Evolutionary conservation across 2,888 invertebrate genomes (phyloP).

Genomic region (Craniophora ligustri): DNA sequence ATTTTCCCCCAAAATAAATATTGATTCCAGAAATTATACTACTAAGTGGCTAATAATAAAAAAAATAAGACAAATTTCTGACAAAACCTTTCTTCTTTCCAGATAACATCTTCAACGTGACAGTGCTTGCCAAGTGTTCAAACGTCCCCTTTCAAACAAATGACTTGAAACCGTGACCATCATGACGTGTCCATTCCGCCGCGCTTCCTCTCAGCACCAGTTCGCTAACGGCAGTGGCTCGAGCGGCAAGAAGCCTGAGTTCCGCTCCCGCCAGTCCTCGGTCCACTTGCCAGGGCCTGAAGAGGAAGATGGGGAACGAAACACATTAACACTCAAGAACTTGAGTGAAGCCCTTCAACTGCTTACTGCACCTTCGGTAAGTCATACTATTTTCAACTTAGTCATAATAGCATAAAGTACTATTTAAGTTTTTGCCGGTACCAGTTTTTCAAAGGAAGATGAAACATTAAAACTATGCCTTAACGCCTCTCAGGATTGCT

Average conservation of each 20-base stretch:
- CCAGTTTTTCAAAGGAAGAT: slow-evolving; percentile 15
- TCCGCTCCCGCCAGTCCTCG: slow-evolving; percentile 90
- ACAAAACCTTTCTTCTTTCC: slow-evolving; percentile 24
- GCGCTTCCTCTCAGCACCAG: slow-evolving; percentile 87
- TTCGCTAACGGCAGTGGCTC: slow-evolving; percentile 84
- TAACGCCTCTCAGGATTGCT: slow-evolving; percentile 18
- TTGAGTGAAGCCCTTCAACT: slow-evolving; percentile 94
- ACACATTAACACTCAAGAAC: slow-evolving; percentile 93
- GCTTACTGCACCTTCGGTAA: slow-evolving; percentile 94
- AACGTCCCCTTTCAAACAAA: slow-evolving; percentile 24
- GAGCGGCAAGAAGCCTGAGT: slow-evolving; percentile 77
- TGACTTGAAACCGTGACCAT: slow-evolving; percentile 48
- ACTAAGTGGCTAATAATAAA: not conserved
- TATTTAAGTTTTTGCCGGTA: not conserved
- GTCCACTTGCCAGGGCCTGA: slow-evolving; percentile 90
- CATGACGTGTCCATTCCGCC: slow-evolving; percentile 89
- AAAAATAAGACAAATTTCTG: not conserved
- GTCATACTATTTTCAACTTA: slow-evolving; percentile 60
- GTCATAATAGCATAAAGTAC: not conserved
- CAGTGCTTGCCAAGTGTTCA: slow-evolving; percentile 24
- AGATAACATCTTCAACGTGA: slow-evolving; percentile 25
- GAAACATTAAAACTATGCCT: slow-evolving; percentile 32
- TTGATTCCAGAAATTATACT: not conserved
- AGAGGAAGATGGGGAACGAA: slow-evolving; percentile 89
- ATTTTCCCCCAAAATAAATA: too few relatives aligned